A percentile compares a stretch with the other conserved stretches of the same genome.
Conservation (phyloP, 1,140 invertebrate genomes). For the Scaptodrosophila lebanonensis region DNA sequence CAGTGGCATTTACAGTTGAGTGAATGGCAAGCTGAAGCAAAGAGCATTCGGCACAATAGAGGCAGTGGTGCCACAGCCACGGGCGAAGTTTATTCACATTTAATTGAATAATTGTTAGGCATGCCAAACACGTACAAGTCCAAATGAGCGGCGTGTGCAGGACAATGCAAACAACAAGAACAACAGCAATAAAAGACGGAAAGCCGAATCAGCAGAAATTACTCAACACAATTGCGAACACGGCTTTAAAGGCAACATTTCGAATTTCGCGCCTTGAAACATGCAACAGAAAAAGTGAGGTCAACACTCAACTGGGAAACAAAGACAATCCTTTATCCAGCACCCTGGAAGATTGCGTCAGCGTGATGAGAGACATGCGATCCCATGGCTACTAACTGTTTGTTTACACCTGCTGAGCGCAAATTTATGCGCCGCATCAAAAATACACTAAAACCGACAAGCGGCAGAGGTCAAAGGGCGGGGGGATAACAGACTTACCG, state of each 20-base stretch:
- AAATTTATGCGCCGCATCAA: constrained; percentile 57
- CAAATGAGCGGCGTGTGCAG: no score
- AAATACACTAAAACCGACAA: constrained; percentile 18
- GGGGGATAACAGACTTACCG: constrained; percentile 57
- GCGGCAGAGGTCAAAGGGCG: constrained; percentile 8
- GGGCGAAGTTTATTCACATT: constrained; percentile 53
- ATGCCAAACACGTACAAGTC: constrained; percentile 26
- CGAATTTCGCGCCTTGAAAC: constrained; percentile 20
- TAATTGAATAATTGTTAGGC: constrained; percentile 76
- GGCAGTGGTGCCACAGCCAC: neutral
- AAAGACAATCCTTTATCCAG: constrained; percentile 20
- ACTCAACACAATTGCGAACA: neutral
- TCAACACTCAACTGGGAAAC: constrained; percentile 4
- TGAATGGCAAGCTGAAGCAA: constrained; percentile 14
- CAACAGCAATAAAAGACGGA: constrained; percentile 25
- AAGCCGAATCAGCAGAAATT: constrained; percentile 34
- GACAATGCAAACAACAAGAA: neutral
- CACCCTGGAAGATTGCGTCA: constrained; percentile 46
- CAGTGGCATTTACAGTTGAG: constrained; percentile 34
- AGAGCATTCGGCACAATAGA: no score
- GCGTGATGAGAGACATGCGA: constrained; percentile 21
- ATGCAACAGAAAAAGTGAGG: constrained; percentile 35
- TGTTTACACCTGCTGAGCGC: constrained; percentile 18
- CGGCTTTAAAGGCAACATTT: constrained; percentile 11
- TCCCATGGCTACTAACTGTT: constrained; percentile 29